phyloP scores from a whole-genome alignment of 2,113 vertebrate species.

The Dipodomys ordii region DNA sequence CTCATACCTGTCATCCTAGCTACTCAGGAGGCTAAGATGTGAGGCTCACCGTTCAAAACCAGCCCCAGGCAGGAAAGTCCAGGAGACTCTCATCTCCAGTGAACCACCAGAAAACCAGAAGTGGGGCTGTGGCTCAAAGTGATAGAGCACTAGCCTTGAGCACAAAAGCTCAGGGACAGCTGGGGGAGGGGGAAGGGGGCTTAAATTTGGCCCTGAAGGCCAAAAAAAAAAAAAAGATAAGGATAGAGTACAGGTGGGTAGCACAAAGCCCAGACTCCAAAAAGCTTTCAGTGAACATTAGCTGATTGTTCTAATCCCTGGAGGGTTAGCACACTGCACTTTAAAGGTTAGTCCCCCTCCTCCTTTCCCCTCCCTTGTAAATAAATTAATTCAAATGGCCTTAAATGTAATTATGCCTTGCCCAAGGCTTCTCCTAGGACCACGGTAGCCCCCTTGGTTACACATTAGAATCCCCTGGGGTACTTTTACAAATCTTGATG shows the following conservation, averaged over 20 bases:
- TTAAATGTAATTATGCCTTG: constrained; percentile 10
- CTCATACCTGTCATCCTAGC: too few relatives aligned
- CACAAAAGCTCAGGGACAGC: too few relatives aligned
- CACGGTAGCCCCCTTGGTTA: not conserved
- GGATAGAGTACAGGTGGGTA: not conserved
- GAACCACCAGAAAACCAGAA: too few relatives aligned
- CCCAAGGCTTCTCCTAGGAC: constrained; percentile 25
- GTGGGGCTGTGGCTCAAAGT: too few relatives aligned
- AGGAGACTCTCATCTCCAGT: too few relatives aligned
- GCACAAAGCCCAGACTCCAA: not conserved
- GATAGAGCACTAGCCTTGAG: too few relatives aligned
- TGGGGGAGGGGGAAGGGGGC: too few relatives aligned
- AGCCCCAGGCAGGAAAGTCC: too few relatives aligned
- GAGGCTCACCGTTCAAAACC: too few relatives aligned
- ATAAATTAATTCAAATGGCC: constrained; percentile 41
- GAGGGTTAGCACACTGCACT: not conserved
- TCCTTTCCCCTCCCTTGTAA: not conserved
- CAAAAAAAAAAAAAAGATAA: too few relatives aligned
- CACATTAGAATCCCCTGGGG: constrained; percentile 60
- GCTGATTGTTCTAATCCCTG: not conserved
- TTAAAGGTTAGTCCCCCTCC: not conserved
- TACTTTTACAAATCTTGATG: constrained; percentile 46
- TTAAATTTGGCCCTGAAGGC: too few relatives aligned
- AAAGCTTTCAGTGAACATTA: not conserved
- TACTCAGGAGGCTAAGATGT: too few relatives aligned